Conservation (phyloP, 2,113 vertebrate species). For the Aythya baeri region DNA sequence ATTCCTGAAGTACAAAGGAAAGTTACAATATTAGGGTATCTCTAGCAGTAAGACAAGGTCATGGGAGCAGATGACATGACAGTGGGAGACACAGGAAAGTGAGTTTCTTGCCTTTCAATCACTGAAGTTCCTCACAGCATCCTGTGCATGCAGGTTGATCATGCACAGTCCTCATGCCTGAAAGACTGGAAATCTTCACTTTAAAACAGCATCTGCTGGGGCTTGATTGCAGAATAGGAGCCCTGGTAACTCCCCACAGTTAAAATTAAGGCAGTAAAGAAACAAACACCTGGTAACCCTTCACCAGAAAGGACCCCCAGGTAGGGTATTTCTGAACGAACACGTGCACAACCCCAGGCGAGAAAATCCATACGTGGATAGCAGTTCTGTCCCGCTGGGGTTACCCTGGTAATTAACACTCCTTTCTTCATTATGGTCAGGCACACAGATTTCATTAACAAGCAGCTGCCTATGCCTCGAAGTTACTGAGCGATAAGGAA, state of each 20-base stretch:
- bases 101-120: not conserved
- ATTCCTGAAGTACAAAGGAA: not conserved
- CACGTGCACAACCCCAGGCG: not conserved
- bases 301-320: not conserved
- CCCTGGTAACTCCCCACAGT: not conserved
- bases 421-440: not conserved
- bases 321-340: not conserved
- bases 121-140: rapidly evolving
- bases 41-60: not conserved
- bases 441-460: not conserved
- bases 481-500: not conserved
- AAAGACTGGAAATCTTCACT: not conserved
- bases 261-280: not conserved
- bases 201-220: not conserved
- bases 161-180: not conserved
- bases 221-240: not conserved
- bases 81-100: not conserved
- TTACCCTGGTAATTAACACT: not conserved
- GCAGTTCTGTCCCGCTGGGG: not conserved
- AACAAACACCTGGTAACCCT: not conserved
- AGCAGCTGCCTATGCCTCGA: not conserved
- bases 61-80: not conserved
- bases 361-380: not conserved
- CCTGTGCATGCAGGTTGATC: not conserved
- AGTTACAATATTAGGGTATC: not conserved